A percentile compares a stretch with the other conserved stretches of the same genome.
These are phyloP conservation scores for Plebejus melissa DNA, from an alignment of 2,888 invertebrate genomes.

Conservation along the genomic window DNA sequence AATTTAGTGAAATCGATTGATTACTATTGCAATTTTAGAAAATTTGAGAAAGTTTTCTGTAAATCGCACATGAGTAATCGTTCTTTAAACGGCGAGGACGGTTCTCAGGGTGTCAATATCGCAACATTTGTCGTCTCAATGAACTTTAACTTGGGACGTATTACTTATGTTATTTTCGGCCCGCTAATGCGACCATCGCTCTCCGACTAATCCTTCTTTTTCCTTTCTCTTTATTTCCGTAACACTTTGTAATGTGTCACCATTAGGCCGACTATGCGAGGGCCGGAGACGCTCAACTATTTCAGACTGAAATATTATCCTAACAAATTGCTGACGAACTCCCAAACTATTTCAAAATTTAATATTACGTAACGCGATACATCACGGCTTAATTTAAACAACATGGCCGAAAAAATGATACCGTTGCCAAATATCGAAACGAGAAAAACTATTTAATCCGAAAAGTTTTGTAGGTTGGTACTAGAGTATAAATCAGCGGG, in stretches of 20 bases:
- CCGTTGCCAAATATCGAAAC: slow-evolving; percentile 59
- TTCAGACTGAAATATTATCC: slow-evolving; percentile 43
- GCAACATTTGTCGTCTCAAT: slow-evolving; percentile 57
- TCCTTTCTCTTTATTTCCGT: slow-evolving; percentile 64
- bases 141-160: slow-evolving; percentile 70
- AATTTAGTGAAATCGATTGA: no score
- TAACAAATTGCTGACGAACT: slow-evolving; percentile 32
- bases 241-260: slow-evolving; percentile 64
- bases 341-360: slow-evolving; percentile 1
- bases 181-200: slow-evolving; percentile 60
- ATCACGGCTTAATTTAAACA: slow-evolving; percentile 39
- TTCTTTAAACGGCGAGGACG: slow-evolving; percentile 40
- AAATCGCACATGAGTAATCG: slow-evolving; percentile 46
- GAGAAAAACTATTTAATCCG: slow-evolving; percentile 73
- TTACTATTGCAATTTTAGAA: no score
- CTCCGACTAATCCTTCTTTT: slow-evolving; percentile 59
- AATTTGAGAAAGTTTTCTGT: no score
- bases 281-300: slow-evolving; percentile 48
- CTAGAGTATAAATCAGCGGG: slow-evolving; percentile 62
- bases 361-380: slow-evolving; percentile 32
- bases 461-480: slow-evolving; percentile 74
- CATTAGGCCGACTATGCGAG: slow-evolving; percentile 60
- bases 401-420: slow-evolving; percentile 42
- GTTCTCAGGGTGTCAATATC: slow-evolving; percentile 50
- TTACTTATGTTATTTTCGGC: slow-evolving; percentile 69